A percentile compares a stretch with the other conserved stretches of the same genome.
These are phyloP conservation scores for Ylistrum balloti DNA, from an alignment of 1,140 invertebrate genomes.

Conservation along the genomic window DNA sequence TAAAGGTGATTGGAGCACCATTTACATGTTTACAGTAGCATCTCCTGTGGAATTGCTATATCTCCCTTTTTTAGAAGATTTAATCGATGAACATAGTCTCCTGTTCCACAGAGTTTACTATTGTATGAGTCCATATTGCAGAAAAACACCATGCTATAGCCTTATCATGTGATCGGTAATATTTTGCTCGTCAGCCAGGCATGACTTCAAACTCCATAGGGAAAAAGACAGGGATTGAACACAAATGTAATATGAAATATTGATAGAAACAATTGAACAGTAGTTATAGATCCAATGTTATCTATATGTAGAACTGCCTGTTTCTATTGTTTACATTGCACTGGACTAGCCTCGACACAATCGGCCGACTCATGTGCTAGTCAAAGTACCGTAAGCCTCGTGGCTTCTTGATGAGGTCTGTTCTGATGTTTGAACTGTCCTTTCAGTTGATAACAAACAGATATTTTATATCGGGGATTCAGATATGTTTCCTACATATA, in stretches of 20 bases:
- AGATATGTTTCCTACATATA: too few species aligned
- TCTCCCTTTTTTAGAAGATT: slow-evolving; percentile 16
- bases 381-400: neutral
- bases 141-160: neutral
- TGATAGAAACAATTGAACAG: slow-evolving; percentile 23
- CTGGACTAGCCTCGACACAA: neutral
- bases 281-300: neutral
- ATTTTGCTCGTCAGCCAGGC: neutral
- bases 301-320: neutral
- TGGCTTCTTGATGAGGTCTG: neutral
- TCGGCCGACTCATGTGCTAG: neutral
- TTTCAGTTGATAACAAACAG: neutral
- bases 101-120: neutral
- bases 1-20: neutral
- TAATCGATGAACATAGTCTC: neutral
- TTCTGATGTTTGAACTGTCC: neutral
- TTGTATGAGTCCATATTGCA: slow-evolving; percentile 34
- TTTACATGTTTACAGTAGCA: neutral
- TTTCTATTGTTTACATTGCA: neutral
- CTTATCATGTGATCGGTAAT: neutral
- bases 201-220: neutral
- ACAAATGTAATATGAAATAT: slow-evolving; percentile 22
- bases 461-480: too few species aligned
- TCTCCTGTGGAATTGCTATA: neutral
- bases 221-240: neutral